These are phyloP conservation scores for Lasiurus cinereus DNA, from an alignment of 2,113 vertebrate genomes.

Conservation along the genomic window DNA sequence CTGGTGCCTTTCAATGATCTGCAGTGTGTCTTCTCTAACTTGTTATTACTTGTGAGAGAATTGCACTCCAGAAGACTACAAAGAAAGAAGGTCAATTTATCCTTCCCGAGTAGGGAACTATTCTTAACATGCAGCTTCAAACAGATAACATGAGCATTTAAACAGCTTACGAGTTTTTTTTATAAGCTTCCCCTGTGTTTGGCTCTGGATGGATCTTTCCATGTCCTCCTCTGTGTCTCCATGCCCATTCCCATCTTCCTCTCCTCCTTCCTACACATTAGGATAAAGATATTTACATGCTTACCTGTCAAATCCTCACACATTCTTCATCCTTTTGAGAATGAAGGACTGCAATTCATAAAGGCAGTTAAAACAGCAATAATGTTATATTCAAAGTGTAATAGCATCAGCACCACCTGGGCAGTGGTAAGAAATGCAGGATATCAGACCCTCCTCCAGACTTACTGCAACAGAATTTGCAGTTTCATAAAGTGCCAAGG, in stretches of 20 bases:
- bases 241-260: neutral
- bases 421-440: neutral
- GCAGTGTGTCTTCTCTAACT: neutral
- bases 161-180: neutral
- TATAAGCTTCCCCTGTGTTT: neutral
- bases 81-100: conserved; percentile 29
- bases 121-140: conserved; percentile 31
- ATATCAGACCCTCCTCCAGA: neutral
- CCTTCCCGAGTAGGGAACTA: neutral
- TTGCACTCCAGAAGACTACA: neutral
- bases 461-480: neutral
- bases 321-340: neutral
- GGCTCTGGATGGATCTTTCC: neutral
- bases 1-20: neutral
- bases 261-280: neutral
- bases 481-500: neutral
- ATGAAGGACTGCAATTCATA: neutral
- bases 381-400: neutral
- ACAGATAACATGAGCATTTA: conserved; percentile 43
- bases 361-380: neutral
- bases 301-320: neutral
- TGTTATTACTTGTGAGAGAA: neutral
- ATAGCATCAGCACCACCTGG: neutral
- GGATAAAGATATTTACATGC: neutral
- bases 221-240: neutral